Evolutionary conservation across 2,113 vertebrate genomes (phyloP).

Genomic region (Cyprinus carpio): DNA sequence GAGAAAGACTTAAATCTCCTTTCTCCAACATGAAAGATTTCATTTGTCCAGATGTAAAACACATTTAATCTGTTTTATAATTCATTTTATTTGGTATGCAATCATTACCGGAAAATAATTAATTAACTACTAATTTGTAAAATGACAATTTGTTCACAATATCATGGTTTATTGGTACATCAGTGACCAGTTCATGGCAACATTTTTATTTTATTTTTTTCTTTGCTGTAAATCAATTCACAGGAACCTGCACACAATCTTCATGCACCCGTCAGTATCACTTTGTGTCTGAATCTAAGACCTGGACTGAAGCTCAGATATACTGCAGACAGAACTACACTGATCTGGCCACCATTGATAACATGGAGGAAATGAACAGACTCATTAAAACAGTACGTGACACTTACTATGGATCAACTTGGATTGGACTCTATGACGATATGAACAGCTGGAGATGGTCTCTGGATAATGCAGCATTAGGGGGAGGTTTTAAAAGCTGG

Average conservation of each 20-base stretch:
- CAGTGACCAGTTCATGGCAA: neutral
- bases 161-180: neutral
- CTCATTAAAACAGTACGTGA: neutral
- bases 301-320: conserved; percentile 45
- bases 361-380: conserved; percentile 13
- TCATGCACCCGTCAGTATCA: conserved; percentile 40
- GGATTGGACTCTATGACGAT: conserved; percentile 47
- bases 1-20: neutral
- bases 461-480: neutral
- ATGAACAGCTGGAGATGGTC: conserved; percentile 22
- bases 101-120: neutral
- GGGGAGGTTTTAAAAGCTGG: conserved; percentile 34
- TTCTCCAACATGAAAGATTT: neutral
- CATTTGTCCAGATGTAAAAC: neutral
- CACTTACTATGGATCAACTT: conserved; percentile 2
- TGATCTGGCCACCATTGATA: conserved; percentile 43
- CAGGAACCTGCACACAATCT: conserved; percentile 19
- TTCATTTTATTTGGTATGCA: neutral
- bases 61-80: neutral
- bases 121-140: neutral
- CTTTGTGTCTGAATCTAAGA: conserved; percentile 23
- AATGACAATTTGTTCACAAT: neutral
- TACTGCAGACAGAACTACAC: conserved; percentile 50
- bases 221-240: neutral
- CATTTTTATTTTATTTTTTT: neutral